Evolutionary conservation across 92 coral and sea anemone genomes (phyloP).

Genomic region (Nematostella vectensis): DNA sequence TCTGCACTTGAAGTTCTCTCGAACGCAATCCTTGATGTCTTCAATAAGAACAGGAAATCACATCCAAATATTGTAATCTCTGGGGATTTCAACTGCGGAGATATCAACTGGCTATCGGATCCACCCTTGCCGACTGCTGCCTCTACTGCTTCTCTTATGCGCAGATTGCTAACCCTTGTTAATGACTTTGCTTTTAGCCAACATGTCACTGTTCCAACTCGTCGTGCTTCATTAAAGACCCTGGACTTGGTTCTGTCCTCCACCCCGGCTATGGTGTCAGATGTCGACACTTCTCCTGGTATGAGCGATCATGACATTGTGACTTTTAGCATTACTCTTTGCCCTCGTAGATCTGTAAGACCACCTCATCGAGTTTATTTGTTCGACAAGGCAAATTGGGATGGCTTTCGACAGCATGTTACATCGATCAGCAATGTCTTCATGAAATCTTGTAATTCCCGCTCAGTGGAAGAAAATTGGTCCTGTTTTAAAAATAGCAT

Average conservation of each 20-base stretch:
- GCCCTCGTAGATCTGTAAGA: not conserved
- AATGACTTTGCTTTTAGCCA: slow-evolving; percentile 10
- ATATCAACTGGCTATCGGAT: slow-evolving; percentile 8
- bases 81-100: slow-evolving; percentile 2
- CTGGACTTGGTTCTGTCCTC: slow-evolving; percentile 16
- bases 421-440: not conserved
- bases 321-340: not conserved
- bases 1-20: not conserved
- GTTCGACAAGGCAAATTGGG: not conserved
- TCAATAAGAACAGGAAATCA: not conserved
- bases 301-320: slow-evolving; percentile 18
- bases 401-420: not conserved
- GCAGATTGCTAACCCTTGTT: not conserved
- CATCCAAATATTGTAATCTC: not conserved
- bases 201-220: slow-evolving; percentile 26
- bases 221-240: slow-evolving; percentile 11
- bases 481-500: slow-evolving; percentile 13
- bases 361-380: not conserved
- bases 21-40: not conserved
- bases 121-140: slow-evolving; percentile 6
- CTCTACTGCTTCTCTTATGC: not conserved
- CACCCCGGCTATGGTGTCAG: slow-evolving; percentile 9
- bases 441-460: slow-evolving; percentile 10
- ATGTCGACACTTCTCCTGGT: slow-evolving; percentile 7
- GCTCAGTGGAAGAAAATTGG: slow-evolving; percentile 41